Evolutionary conservation across 35 echinoderm and acorn worm genomes (phyloP).

Genomic region (Diadema setosum): DNA sequence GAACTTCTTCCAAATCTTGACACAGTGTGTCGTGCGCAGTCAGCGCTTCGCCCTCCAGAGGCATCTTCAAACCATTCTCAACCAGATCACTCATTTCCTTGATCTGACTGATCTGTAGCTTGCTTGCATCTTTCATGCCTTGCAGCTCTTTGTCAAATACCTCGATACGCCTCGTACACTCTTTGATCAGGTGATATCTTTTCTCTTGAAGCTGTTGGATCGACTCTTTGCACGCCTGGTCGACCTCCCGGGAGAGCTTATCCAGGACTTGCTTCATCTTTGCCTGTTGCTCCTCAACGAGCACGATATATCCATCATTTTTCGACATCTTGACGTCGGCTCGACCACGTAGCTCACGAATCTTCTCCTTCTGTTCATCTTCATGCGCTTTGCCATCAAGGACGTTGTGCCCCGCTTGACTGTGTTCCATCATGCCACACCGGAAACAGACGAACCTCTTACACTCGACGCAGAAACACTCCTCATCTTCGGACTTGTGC

Average conservation of each 20-base stretch:
- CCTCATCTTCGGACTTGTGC: background rate
- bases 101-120: background rate
- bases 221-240: background rate
- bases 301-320: background rate
- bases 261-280: background rate
- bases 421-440: background rate
- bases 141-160: background rate
- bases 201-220: background rate
- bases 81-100: background rate
- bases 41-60: background rate
- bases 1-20: background rate
- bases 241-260: background rate
- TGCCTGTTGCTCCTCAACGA: background rate
- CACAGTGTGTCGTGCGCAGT: background rate
- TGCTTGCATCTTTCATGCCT: background rate
- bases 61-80: background rate
- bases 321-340: background rate
- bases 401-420: background rate
- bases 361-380: background rate
- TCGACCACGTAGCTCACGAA: background rate
- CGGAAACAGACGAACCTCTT: constrained; percentile 12
- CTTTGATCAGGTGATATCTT: background rate
- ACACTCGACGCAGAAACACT: background rate
- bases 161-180: background rate
- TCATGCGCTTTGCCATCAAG: background rate